phyloP scores from a whole-genome alignment of 2,888 invertebrate genomes.

The Copidosoma aretas region DNA sequence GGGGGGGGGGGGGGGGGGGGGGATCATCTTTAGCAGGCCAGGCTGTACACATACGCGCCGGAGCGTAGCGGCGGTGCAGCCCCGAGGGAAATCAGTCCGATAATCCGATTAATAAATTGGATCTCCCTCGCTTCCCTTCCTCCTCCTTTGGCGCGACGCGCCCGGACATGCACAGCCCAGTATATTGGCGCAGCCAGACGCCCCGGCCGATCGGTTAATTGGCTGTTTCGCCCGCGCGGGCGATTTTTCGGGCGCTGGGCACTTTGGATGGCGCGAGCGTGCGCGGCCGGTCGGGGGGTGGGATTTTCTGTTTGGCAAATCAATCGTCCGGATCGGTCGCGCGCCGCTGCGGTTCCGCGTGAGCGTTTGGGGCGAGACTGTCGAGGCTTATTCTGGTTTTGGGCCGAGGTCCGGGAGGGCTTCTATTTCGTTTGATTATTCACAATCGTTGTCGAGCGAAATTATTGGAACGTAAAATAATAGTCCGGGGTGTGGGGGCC shows the following conservation, averaged over 20 bases:
- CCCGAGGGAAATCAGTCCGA: constrained; percentile 61
- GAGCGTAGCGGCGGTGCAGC: constrained; percentile 24
- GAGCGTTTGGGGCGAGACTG: too few species aligned
- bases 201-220: constrained; percentile 54
- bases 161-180: constrained; percentile 16
- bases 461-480: too few species aligned
- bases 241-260: not conserved
- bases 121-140: constrained; percentile 36
- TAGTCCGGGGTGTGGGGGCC: too few species aligned
- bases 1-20: not conserved
- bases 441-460: too few species aligned
- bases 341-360: too few species aligned
- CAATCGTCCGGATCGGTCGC: constrained; percentile 28
- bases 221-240: constrained; percentile 50
- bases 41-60: not conserved
- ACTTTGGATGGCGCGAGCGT: too few species aligned
- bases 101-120: constrained; percentile 63
- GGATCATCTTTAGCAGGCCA: constrained; percentile 51
- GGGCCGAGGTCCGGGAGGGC: too few species aligned
- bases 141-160: constrained; percentile 31
- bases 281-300: not conserved
- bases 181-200: constrained; percentile 7
- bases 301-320: constrained; percentile 31
- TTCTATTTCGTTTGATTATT: too few species aligned
- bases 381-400: too few species aligned